Conservation (phyloP, 2,888 invertebrate genomes). For the Tyria jacobaeae region DNA sequence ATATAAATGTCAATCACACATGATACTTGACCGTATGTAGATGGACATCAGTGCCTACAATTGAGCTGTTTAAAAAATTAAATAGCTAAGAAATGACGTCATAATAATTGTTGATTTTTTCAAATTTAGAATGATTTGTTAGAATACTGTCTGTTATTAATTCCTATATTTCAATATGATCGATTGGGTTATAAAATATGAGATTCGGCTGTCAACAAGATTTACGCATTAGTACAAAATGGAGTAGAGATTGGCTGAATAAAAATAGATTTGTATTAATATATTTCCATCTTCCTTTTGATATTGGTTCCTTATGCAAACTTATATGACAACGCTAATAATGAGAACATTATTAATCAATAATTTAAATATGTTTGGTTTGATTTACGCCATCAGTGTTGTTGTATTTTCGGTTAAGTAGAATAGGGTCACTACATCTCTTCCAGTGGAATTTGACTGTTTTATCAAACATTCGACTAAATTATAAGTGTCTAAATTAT, state of each 20-base stretch:
- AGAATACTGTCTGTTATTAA: neutral
- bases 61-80: neutral
- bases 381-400: too few species aligned
- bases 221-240: constrained; percentile 1
- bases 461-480: too few species aligned
- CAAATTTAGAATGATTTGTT: constrained; percentile 4
- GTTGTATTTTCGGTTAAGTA: too few species aligned
- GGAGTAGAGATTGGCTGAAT: neutral
- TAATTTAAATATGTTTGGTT: too few species aligned
- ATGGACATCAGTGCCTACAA: constrained; percentile 5
- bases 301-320: neutral
- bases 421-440: too few species aligned
- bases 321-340: neutral
- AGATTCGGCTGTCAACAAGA: constrained; percentile 7
- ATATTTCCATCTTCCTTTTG: neutral
- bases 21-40: constrained; percentile 9
- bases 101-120: neutral
- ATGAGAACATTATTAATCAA: too few species aligned
- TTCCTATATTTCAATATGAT: constrained; percentile 7
- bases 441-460: too few species aligned
- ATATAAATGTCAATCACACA: constrained; percentile 14
- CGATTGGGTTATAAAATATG: constrained; percentile 11
- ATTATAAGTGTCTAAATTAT: too few species aligned
- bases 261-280: neutral
- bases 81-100: neutral